Evolutionary conservation across 2,888 invertebrate genomes (phyloP).

Genomic region (Aphelenchoides bicaudatus): DNA sequence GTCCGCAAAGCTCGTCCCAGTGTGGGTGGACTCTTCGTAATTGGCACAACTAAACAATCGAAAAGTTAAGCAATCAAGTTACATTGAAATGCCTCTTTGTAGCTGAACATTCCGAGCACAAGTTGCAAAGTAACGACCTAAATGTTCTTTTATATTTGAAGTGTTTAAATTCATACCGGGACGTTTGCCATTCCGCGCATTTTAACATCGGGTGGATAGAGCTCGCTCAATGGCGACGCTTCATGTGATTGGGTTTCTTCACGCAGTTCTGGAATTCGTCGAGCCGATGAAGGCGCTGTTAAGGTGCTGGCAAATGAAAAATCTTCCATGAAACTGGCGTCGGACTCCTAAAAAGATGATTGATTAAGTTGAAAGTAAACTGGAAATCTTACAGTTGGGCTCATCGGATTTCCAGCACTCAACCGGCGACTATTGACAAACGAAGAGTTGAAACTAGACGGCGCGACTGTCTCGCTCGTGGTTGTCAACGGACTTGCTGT

Average conservation of each 20-base stretch:
- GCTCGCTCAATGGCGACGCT: too few species aligned
- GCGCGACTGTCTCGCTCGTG: too few species aligned
- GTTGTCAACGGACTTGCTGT: too few species aligned
- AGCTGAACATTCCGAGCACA: slow-evolving; percentile 44
- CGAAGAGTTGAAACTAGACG: too few species aligned
- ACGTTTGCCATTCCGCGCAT: slow-evolving; percentile 41
- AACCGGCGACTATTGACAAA: too few species aligned
- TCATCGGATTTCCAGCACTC: too few species aligned
- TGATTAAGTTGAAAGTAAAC: too few species aligned
- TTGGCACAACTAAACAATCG: slow-evolving; percentile 35
- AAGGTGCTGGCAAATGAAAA: slow-evolving; percentile 8
- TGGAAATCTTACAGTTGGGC: too few species aligned
- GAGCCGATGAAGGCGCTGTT: neutral
- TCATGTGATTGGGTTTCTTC: slow-evolving; percentile 1
- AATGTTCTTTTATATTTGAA: too few species aligned
- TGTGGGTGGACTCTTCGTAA: slow-evolving; percentile 55
- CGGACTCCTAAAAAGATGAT: slow-evolving; percentile 19
- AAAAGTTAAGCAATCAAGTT: slow-evolving; percentile 5
- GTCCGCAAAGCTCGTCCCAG: slow-evolving; percentile 58
- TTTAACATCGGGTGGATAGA: slow-evolving; percentile 16
- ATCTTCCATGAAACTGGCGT: slow-evolving; percentile 21
- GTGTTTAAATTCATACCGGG: too few species aligned
- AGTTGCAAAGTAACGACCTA: slow-evolving; percentile 45
- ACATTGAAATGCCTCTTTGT: slow-evolving; percentile 31
- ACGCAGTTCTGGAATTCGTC: neutral